Evolutionary conservation across 1,140 invertebrate genomes (phyloP).

Genomic region (Maniola jurtina): DNA sequence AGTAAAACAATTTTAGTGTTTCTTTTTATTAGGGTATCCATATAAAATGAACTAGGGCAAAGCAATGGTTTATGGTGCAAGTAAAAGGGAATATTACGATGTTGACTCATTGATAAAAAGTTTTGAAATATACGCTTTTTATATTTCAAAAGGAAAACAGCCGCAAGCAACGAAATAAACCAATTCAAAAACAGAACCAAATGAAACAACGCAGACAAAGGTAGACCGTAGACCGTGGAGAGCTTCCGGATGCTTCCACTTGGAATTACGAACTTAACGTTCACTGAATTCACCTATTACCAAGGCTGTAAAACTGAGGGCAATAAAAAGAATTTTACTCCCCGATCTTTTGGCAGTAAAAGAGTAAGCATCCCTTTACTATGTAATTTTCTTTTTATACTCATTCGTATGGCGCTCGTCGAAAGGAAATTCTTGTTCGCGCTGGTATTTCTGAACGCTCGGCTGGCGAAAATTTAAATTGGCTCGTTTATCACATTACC

Average conservation of each 20-base stretch:
- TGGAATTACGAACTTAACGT: conserved; percentile 17
- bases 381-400: conserved; percentile 28
- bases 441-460: conserved; percentile 22
- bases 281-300: conserved; percentile 21
- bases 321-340: conserved; percentile 28
- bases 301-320: conserved; percentile 21
- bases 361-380: conserved; percentile 26
- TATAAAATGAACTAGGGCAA: too few species aligned
- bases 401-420: conserved; percentile 19
- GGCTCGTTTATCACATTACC: conserved; percentile 33
- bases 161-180: not conserved
- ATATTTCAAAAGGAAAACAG: not conserved
- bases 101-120: too few species aligned
- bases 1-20: too few species aligned
- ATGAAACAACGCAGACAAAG: conserved; percentile 7
- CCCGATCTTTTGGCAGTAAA: conserved; percentile 21
- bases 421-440: conserved; percentile 23
- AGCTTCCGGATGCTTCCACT: conserved; percentile 7
- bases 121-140: too few species aligned
- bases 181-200: conserved; percentile 1
- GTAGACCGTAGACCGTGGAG: conserved; percentile 5
- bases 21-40: too few species aligned
- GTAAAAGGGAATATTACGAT: too few species aligned
- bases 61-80: too few species aligned
- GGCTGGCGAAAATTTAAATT: conserved; percentile 35